Evolutionary conservation across 2,888 invertebrate species (phyloP), one percentile per base, ranked within the genome.

Genomic region (Piscicola geometra): DNA sequence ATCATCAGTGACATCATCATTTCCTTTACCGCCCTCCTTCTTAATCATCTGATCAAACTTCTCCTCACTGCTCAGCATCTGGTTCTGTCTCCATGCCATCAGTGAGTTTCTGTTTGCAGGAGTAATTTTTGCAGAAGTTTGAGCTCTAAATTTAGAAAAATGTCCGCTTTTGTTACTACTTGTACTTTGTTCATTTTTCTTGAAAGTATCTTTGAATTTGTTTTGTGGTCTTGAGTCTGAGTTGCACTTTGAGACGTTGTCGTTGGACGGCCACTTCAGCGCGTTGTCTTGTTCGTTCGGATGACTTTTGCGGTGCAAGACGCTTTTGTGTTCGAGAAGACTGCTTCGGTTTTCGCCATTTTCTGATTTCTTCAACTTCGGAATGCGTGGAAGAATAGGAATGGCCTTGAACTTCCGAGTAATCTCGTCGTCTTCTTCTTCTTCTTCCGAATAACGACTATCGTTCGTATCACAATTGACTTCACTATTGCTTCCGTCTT

Each of bases 381-480:
- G 73, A 56, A 73, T 73, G 30, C 73, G 60, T 0, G 73, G 73
- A n/a, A 73, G 32, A 35, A 73, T 73, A 1, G 73, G 73, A 25
- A 73, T 73, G n/a, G 73, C 73, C 35, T 36, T 73, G 5, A 73
- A 60, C 32, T 73, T 73, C 36, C 73, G 60, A 9, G 73, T 73
- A 1, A 73, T n/a, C 35, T 73, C 73, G 60, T 73, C 73, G n/a
- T 73, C 73, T n/a, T 73, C 73, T 0, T 73, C 73, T 32, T 71
- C 71, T 32, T 71, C 71, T 30, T 71, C 71, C 47, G 33, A 71
- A 21, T 56, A 56, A 56, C n/a, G 60, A 25, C 25, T 56, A n/a
- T 56, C 60, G n/a, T 56, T 56, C n/a, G 60, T 25, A 21, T 56
- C 60, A 5, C 60, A 18, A 56, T 56, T 21, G 3, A 3, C 25